These are phyloP conservation scores for Hylia prasina DNA, from an alignment of 2,113 vertebrate genomes.

Conservation along the genomic window DNA sequence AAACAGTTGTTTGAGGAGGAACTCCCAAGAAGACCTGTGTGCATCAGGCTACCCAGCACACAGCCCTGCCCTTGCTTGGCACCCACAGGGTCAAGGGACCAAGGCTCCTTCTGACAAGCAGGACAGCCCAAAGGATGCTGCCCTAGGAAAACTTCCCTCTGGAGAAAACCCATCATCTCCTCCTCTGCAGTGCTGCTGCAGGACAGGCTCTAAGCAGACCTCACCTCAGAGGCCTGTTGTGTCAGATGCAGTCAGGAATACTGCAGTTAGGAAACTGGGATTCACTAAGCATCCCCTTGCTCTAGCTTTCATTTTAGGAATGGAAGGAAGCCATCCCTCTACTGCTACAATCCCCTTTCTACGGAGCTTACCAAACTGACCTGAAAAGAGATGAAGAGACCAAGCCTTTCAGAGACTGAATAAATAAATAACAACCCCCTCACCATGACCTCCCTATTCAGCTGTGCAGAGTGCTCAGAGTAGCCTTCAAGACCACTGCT, in stretches of 20 bases:
- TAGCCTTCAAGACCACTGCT: not conserved
- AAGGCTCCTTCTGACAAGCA: not conserved
- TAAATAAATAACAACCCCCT: rapidly evolving
- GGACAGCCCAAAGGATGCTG: not conserved
- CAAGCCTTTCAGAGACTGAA: not conserved
- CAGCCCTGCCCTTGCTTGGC: not conserved
- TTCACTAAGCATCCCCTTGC: not conserved
- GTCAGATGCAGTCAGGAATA: not conserved
- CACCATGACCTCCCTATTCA: not conserved
- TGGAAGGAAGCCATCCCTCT: not conserved
- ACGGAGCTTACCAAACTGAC: not conserved
- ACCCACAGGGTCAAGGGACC: not conserved
- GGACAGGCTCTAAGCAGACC: not conserved
- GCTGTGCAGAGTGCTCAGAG: not conserved
- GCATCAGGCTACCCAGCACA: not conserved
- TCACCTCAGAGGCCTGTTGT: rapidly evolving
- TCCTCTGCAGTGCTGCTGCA: not conserved
- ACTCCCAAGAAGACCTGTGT: not conserved
- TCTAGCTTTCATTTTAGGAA: not conserved
- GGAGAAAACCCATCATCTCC: too few relatives aligned
- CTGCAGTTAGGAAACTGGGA: not conserved
- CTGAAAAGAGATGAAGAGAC: not conserved
- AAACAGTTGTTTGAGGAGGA: not conserved
- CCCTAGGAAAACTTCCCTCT: not conserved
- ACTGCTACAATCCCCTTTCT: not conserved